Percentiles rank a stretch among this genome's conserved stretches.
phyloP scores from a whole-genome alignment of 2,888 invertebrate species.

The Parthenolecanium corni region DNA sequence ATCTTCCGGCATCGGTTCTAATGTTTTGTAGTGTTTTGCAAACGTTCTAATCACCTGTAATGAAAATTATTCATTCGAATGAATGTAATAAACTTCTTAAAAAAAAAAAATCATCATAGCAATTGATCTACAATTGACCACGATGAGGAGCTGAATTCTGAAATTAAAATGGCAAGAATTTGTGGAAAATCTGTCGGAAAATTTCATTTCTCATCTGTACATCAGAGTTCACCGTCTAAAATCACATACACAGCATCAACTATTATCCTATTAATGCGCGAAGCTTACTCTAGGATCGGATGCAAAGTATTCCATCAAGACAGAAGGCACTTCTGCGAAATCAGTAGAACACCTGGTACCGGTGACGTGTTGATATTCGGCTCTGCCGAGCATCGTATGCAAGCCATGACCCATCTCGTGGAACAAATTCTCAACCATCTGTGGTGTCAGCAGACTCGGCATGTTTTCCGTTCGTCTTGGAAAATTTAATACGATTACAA shows the following conservation, averaged over 20 bases:
- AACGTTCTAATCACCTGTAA: conserved; percentile 64
- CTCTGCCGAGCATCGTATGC: conserved; percentile 95
- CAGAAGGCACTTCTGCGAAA: conserved; percentile 97
- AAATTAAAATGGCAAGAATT: too few species aligned
- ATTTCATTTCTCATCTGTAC: too few species aligned
- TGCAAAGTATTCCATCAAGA: conserved; percentile 96
- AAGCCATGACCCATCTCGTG: conserved; percentile 99
- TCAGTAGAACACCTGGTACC: conserved; percentile 96
- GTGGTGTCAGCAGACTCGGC: conserved; percentile 68
- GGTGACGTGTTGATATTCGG: conserved; percentile 90
- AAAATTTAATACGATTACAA: conserved; percentile 84
- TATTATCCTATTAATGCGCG: too few species aligned
- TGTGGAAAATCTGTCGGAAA: too few species aligned
- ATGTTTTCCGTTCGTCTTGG: conserved; percentile 60
- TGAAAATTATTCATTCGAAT: not conserved
- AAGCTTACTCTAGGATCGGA: conserved; percentile 68
- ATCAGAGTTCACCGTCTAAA: too few species aligned
- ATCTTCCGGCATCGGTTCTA: conserved; percentile 65
- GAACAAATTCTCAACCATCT: conserved; percentile 88
- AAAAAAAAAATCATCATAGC: too few species aligned
- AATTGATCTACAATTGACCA: too few species aligned
- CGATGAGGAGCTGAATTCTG: too few species aligned
- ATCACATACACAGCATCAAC: too few species aligned
- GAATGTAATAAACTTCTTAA: not conserved
- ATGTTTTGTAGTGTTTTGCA: conserved; percentile 82